These are phyloP conservation scores for Poeciliopsis infans DNA, from an alignment of 2,797 vertebrate genomes.

Conservation along the genomic window DNA sequence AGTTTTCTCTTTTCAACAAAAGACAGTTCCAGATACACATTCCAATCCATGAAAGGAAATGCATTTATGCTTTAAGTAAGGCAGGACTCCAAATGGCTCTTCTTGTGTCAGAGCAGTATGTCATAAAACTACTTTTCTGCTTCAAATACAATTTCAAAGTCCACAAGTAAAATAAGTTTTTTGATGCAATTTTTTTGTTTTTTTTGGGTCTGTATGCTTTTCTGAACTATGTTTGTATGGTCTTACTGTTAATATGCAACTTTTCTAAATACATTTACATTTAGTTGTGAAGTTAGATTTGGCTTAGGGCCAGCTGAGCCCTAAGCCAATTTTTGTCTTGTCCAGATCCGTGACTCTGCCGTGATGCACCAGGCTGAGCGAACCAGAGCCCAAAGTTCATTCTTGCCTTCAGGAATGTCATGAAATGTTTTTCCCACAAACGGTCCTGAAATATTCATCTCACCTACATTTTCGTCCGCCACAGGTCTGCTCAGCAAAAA, in stretches of 20 bases:
- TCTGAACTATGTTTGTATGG: background rate
- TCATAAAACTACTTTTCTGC: background rate
- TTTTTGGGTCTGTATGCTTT: background rate
- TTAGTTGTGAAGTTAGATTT: background rate
- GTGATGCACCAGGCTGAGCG: background rate
- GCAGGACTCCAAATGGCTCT: background rate
- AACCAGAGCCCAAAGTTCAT: background rate
- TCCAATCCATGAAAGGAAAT: background rate
- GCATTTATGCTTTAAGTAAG: background rate
- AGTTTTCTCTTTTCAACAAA: background rate
- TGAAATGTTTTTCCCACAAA: conserved; percentile 8
- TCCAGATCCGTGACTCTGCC: background rate
- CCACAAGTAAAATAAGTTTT: background rate
- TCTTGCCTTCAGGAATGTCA: background rate
- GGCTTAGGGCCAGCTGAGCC: background rate
- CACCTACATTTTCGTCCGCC: conserved; percentile 4
- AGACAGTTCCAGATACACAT: background rate
- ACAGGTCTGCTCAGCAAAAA: conserved; percentile 29
- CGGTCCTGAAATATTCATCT: conserved; percentile 24
- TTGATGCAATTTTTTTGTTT: background rate
- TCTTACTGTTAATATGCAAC: background rate
- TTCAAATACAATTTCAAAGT: background rate
- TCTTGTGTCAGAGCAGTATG: background rate
- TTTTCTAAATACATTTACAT: background rate
- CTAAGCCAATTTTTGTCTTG: too few relatives aligned